Evolutionary conservation across 2,888 invertebrate genomes (phyloP), one percentile per base, ranked within the genome.

Genomic region (Drosophila suboccidentalis): DNA sequence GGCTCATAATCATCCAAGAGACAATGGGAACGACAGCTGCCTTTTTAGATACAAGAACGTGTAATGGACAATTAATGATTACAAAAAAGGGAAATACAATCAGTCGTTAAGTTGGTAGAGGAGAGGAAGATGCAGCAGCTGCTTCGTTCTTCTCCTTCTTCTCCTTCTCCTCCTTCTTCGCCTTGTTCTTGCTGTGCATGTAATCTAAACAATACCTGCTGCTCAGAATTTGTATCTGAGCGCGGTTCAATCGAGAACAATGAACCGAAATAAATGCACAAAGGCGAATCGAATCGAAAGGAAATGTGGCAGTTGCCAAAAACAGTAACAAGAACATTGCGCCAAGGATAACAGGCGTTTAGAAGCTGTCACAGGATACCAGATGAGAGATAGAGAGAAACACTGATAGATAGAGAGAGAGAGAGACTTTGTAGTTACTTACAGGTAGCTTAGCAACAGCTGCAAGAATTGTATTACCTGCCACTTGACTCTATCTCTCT

Each of bases 201-300:
- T 82, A 90, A 88, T 78, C 87, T 82, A 90, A 88, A 90, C 86
- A 86, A 88, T 90, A 88, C 83, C 78, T 88, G 86, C 67, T 55
- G 75, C 34, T 57, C 47, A 29, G 62, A 1, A 57, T 63, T 51
- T 65, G 6, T 55, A 75, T 50, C 54, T 61, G 38, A 65, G 74
- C 78, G 62, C 78, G 69, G 46, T 72, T 74, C 71, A 71, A 74
- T 75, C 54, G 36, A 46, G 89, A 89, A 87, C 86, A 87, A 88
- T 88, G 80, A 75, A 83, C 68, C 66, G 64, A 78, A 67, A 71
- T 73, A 87, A 82, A 70, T 78, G 73, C 72, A 86, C 67, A 70
- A 75, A 71, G n/a, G n/a, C n/a, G n/a, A n/a, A 81, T 67, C 70
- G 70, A 77, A 76, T 69, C 69, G 74, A 74, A 84, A 50, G 49